Evolutionary conservation across 2,797 vertebrate species (phyloP).

Genomic region (Neosilurus hyrtlii): DNA sequence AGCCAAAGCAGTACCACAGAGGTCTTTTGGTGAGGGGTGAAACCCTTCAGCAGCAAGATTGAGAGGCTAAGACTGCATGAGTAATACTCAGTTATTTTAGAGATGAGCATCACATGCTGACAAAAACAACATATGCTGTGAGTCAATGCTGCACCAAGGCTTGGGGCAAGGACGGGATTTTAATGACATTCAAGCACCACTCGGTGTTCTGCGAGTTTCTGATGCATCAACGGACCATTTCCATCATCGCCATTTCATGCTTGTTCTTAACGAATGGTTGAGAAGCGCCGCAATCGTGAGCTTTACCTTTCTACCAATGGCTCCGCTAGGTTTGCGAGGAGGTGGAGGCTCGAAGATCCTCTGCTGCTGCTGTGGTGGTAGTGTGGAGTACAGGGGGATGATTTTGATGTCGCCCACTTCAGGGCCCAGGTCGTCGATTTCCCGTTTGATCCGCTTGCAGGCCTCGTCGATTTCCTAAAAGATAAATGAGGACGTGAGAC

Average conservation of each 20-base stretch:
- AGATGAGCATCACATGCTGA: conserved; percentile 70
- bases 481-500: conserved; percentile 12
- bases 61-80: conserved; percentile 45
- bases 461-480: conserved; percentile 96
- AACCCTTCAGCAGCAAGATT: conserved; percentile 15
- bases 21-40: conserved; percentile 19
- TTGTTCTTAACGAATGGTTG: conserved; percentile 8
- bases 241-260: neutral
- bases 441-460: conserved; percentile 97
- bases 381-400: conserved; percentile 98
- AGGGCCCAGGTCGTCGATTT: conserved; percentile 96
- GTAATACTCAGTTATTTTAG: conserved; percentile 72
- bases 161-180: conserved; percentile 50
- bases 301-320: conserved; percentile 93
- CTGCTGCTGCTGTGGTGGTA: conserved; percentile 96
- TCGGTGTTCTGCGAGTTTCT: conserved; percentile 47
- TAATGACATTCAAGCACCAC: conserved; percentile 55
- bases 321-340: conserved; percentile 91
- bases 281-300: neutral
- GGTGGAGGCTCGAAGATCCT: conserved; percentile 97
- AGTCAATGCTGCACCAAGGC: conserved; percentile 74
- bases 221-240: conserved; percentile 46
- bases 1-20: conserved; percentile 17
- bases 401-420: conserved; percentile 99
- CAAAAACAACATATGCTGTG: conserved; percentile 78